Conservation (phyloP, 2,888 invertebrate genomes). For the Sphecodes monilicornis region DNA sequence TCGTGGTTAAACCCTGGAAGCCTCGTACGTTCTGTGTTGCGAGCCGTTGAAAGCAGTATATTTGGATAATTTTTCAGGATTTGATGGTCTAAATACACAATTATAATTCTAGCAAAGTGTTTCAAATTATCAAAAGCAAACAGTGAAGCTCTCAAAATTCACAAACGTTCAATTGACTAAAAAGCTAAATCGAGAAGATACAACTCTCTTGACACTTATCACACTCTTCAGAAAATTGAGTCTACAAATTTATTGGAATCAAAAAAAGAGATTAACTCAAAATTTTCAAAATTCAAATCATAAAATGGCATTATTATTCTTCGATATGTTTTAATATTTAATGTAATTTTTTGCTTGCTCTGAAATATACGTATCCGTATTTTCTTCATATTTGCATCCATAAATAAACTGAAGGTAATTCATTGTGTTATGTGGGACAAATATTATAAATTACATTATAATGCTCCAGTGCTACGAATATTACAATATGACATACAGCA, state of each 20-base stretch:
- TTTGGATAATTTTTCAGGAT: background rate
- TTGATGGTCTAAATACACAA: background rate
- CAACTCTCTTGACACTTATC: background rate
- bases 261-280: background rate
- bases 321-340: background rate
- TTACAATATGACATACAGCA: background rate
- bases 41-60: background rate
- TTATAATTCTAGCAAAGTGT: background rate
- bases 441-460: background rate
- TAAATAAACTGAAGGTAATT: background rate
- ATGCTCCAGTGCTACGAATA: background rate
- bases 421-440: background rate
- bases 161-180: background rate
- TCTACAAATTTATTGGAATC: background rate
- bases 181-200: background rate
- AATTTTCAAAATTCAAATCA: background rate
- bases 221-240: background rate
- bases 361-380: background rate
- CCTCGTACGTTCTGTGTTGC: background rate
- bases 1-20: background rate
- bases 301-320: background rate
- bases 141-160: background rate
- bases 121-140: background rate
- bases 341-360: background rate
- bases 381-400: background rate